phyloP scores from a whole-genome alignment of 35 echinoderm and acorn worm species.

The Ptychodera flava region DNA sequence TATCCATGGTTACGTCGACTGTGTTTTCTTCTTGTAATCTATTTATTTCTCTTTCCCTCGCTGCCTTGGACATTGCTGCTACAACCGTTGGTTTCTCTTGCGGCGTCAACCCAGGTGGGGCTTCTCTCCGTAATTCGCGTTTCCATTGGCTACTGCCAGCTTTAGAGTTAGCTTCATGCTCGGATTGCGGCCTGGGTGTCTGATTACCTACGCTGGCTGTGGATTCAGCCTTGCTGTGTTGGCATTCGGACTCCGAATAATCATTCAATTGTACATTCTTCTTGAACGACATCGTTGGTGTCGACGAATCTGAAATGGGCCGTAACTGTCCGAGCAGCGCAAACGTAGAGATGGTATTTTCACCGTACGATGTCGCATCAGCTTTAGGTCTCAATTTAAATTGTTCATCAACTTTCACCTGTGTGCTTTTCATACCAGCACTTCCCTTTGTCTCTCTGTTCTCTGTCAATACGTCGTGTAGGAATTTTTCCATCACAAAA shows the following conservation, averaged over 20 bases:
- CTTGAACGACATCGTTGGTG: background rate
- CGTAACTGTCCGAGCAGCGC: background rate
- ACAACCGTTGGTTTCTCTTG: background rate
- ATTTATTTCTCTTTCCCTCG: background rate
- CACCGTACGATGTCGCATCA: background rate
- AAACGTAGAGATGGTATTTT: background rate
- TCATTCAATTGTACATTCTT: background rate
- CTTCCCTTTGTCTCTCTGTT: background rate
- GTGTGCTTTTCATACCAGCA: background rate
- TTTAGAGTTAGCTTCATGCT: too few relatives aligned
- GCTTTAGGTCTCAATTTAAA: too few relatives aligned
- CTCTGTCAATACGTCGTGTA: background rate
- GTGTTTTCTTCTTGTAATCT: background rate
- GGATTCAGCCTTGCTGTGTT: too few relatives aligned
- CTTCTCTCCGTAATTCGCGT: background rate
- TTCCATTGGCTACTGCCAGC: background rate
- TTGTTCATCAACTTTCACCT: background rate
- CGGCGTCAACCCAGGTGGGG: background rate
- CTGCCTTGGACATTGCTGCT: background rate
- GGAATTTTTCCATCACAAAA: background rate
- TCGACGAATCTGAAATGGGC: background rate
- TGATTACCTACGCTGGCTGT: too few relatives aligned
- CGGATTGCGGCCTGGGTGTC: too few relatives aligned
- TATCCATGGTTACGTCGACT: background rate
- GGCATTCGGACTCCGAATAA: background rate